These are phyloP conservation scores for Aix galericulata DNA, from an alignment of 2,113 vertebrate genomes.

Conservation along the genomic window DNA sequence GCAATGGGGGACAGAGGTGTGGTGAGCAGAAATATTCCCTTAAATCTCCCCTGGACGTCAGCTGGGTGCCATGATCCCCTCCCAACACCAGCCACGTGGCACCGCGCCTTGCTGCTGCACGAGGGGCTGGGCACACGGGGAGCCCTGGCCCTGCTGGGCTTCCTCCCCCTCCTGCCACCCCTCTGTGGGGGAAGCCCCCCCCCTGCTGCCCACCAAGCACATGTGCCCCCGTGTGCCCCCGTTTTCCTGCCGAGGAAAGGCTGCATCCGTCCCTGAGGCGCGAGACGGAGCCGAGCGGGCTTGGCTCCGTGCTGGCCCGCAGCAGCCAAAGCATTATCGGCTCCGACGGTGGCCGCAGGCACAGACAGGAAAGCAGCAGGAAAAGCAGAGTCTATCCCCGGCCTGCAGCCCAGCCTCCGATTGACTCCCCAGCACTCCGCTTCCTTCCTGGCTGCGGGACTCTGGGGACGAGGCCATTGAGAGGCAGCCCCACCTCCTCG, in stretches of 20 bases:
- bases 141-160: neutral
- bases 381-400: constrained; percentile 28
- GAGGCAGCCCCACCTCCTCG: neutral
- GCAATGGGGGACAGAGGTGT: neutral
- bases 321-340: neutral
- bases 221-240: rapidly evolving
- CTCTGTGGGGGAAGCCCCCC: neutral
- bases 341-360: neutral
- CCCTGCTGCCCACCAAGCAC: neutral
- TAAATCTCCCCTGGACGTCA: neutral
- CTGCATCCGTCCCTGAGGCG: neutral
- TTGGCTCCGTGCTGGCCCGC: neutral
- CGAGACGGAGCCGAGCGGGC: neutral
- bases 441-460: constrained; percentile 16
- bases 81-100: neutral
- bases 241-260: neutral
- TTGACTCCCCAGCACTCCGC: neutral
- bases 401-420: neutral
- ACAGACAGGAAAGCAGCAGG: constrained; percentile 28
- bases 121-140: rapidly evolving
- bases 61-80: neutral
- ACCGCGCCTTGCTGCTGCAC: neutral
- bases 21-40: neutral
- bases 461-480: rapidly evolving
- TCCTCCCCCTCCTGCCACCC: neutral